Conservation (phyloP, 2,113 vertebrate genomes). For the Baryphthengus martii region DNA sequence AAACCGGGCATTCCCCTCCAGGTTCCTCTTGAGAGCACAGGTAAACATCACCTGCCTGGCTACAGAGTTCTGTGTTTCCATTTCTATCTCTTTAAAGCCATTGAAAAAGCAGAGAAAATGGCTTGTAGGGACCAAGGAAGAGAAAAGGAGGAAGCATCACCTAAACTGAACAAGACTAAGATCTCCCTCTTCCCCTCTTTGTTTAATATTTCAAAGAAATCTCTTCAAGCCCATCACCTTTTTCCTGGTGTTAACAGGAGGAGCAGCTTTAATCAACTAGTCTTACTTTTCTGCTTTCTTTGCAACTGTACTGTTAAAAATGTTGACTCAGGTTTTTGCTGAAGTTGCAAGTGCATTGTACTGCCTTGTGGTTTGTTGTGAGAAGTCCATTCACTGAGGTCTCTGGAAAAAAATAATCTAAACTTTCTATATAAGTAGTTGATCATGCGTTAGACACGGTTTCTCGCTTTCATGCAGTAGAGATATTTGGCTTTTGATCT, state of each 20-base stretch:
- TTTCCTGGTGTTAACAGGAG: background rate
- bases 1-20: background rate
- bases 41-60: background rate
- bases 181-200: background rate
- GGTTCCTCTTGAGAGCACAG: background rate
- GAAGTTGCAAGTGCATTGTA: slow-evolving; percentile 28
- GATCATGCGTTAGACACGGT: background rate
- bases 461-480: background rate
- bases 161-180: background rate
- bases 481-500: background rate
- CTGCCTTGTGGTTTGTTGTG: slow-evolving; percentile 16
- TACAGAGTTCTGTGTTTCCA: background rate
- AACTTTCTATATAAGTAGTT: background rate
- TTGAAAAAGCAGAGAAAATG: background rate
- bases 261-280: background rate
- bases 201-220: background rate
- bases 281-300: slow-evolving; percentile 32
- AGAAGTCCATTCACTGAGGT: background rate
- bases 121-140: background rate
- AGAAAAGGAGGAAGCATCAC: background rate
- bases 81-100: background rate
- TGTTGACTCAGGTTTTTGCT: slow-evolving; percentile 15
- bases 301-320: slow-evolving; percentile 18
- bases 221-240: background rate
- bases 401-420: background rate